Conservation (phyloP, 2,113 vertebrate species). For the Aix galericulata region DNA sequence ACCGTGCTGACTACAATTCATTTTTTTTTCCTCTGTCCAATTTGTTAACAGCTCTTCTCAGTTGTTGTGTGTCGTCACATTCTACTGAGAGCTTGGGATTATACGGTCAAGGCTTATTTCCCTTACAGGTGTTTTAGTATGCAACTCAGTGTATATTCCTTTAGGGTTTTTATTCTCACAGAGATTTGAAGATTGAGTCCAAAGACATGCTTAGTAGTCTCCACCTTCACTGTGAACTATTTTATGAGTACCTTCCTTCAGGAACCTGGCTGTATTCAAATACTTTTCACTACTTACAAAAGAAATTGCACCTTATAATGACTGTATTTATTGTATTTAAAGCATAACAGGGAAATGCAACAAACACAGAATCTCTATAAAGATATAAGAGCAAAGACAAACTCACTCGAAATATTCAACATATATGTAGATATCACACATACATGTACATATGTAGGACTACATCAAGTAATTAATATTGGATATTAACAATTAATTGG, state of each 20-base stretch:
- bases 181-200: not conserved
- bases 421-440: not conserved
- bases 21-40: not conserved
- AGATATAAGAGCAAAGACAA: not conserved
- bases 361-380: not conserved
- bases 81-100: not conserved
- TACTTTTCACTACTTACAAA: not conserved
- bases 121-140: not conserved
- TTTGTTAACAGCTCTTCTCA: not conserved
- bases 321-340: not conserved
- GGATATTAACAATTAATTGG: not conserved
- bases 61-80: not conserved
- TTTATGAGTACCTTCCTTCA: not conserved
- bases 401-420: not conserved
- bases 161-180: not conserved
- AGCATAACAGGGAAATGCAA: not conserved
- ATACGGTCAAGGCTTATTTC: not conserved
- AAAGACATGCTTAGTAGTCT: not conserved
- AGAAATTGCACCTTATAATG: not conserved
- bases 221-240: not conserved
- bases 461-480: not conserved
- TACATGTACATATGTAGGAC: not conserved
- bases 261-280: not conserved
- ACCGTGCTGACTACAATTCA: not conserved
- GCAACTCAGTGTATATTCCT: not conserved